phyloP scores from a whole-genome alignment of 2,888 invertebrate genomes.

The Eupithecia insigniata region DNA sequence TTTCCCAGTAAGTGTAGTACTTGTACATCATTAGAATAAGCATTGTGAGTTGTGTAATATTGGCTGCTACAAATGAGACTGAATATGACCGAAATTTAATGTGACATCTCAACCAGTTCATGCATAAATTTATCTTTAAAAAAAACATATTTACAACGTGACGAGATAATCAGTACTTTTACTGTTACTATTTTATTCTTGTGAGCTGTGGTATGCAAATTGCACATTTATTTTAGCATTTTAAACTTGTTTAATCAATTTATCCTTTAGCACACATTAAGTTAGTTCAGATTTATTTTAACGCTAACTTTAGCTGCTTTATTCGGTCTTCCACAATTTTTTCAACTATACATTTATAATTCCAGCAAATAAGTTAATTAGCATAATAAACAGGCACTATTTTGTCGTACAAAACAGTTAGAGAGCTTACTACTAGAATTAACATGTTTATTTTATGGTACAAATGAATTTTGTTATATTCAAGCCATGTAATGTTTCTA shows the following conservation, averaged over 20 bases:
- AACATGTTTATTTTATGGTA: conserved; percentile 40
- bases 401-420: conserved; percentile 46
- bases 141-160: conserved; percentile 22
- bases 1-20: conserved; percentile 9
- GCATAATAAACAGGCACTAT: conserved; percentile 46
- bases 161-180: conserved; percentile 20
- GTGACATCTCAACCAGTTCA: conserved; percentile 31
- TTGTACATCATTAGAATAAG: conserved; percentile 24
- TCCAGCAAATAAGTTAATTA: conserved; percentile 34
- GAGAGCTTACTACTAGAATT: conserved; percentile 37
- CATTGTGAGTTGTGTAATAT: conserved; percentile 36
- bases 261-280: conserved; percentile 4
- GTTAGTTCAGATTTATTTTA: conserved; percentile 8
- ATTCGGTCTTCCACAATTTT: conserved; percentile 43
- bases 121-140: conserved; percentile 12
- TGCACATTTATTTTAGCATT: conserved; percentile 41
- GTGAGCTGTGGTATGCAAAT: conserved; percentile 29
- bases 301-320: conserved; percentile 6
- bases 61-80: conserved; percentile 48
- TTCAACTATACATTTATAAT: conserved; percentile 28
- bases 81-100: conserved; percentile 42
- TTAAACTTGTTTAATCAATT: conserved; percentile 22
- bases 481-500: conserved; percentile 26
- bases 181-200: neutral
- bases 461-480: conserved; percentile 35